Conservation (phyloP, 2,113 vertebrate species). For the Centropus unirufus region DNA sequence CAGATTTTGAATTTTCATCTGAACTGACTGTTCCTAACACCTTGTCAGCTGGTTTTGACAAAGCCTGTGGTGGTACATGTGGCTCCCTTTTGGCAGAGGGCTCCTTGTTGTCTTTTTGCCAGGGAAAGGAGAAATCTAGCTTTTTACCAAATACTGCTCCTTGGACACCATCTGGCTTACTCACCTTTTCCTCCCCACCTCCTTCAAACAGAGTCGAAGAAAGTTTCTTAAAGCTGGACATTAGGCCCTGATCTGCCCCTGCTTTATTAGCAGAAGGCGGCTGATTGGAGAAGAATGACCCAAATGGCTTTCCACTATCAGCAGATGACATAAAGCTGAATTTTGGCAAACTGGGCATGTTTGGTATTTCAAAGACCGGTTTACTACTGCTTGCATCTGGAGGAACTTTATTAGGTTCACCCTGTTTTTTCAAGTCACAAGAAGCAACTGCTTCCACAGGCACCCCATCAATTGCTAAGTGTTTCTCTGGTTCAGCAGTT, state of each 20-base stretch:
- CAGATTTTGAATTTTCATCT: slow-evolving; percentile 43
- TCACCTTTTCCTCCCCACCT: slow-evolving; percentile 73
- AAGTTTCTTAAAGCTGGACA: slow-evolving; percentile 87
- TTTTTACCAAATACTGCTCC: slow-evolving; percentile 84
- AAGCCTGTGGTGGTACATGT: slow-evolving; percentile 72
- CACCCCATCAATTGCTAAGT: not conserved
- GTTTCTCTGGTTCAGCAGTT: not conserved
- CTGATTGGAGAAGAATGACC: slow-evolving; percentile 86
- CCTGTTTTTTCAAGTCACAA: not conserved
- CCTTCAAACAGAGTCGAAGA: slow-evolving; percentile 87
- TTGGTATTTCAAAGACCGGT: slow-evolving; percentile 81
- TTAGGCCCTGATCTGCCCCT: slow-evolving; percentile 76
- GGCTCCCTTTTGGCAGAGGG: slow-evolving; percentile 55
- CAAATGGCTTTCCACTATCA: slow-evolving; percentile 80
- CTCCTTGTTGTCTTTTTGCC: slow-evolving; percentile 78
- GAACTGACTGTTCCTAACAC: slow-evolving; percentile 43
- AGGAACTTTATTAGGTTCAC: not conserved
- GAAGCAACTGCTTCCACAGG: not conserved
- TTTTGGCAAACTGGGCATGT: slow-evolving; percentile 74
- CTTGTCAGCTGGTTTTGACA: slow-evolving; percentile 64
- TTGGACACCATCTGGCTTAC: slow-evolving; percentile 61
- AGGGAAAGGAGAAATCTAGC: slow-evolving; percentile 82
- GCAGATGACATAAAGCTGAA: slow-evolving; percentile 81
- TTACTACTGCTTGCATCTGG: slow-evolving; percentile 61
- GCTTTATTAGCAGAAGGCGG: slow-evolving; percentile 53